These are phyloP conservation scores for Acipenser ruthenus DNA, from an alignment of 2,797 vertebrate species.

Conservation along the genomic window DNA sequence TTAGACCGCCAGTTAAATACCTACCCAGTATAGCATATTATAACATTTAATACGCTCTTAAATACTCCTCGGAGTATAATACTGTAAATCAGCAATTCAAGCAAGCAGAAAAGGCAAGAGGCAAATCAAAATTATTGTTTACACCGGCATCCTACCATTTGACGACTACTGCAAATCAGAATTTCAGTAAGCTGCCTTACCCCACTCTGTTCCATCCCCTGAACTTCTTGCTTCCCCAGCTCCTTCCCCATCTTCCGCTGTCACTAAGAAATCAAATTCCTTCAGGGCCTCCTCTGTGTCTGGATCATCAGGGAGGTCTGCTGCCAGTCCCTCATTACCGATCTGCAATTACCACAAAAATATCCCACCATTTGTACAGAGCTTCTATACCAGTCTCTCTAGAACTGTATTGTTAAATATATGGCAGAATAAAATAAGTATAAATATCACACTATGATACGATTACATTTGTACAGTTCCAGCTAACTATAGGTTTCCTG, in stretches of 20 bases:
- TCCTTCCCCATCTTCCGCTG: conserved; percentile 94
- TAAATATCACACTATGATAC: too few species aligned
- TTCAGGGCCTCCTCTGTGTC: conserved; percentile 96
- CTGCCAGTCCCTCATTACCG: conserved; percentile 92
- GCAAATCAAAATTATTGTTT: not conserved
- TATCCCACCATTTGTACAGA: too few species aligned
- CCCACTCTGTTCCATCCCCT: conserved; percentile 96
- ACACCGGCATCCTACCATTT: not conserved
- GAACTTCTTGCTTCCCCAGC: conserved; percentile 95
- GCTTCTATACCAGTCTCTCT: too few species aligned
- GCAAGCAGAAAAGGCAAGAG: not conserved
- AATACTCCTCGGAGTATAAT: not conserved
- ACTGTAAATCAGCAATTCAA: not conserved
- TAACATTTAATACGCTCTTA: too few species aligned
- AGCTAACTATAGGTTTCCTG: too few species aligned
- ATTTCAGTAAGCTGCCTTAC: conserved; percentile 55
- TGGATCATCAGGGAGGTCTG: conserved; percentile 82
- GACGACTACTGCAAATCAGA: not conserved
- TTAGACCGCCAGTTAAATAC: not conserved
- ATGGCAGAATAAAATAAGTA: too few species aligned
- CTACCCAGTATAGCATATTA: not conserved
- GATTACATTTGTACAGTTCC: too few species aligned
- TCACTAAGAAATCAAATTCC: conserved; percentile 97
- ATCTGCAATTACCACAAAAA: conserved; percentile 51
- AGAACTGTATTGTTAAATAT: too few species aligned